Evolutionary conservation across 2,113 vertebrate genomes (phyloP).

Genomic region (Chionodraco myersi): DNA sequence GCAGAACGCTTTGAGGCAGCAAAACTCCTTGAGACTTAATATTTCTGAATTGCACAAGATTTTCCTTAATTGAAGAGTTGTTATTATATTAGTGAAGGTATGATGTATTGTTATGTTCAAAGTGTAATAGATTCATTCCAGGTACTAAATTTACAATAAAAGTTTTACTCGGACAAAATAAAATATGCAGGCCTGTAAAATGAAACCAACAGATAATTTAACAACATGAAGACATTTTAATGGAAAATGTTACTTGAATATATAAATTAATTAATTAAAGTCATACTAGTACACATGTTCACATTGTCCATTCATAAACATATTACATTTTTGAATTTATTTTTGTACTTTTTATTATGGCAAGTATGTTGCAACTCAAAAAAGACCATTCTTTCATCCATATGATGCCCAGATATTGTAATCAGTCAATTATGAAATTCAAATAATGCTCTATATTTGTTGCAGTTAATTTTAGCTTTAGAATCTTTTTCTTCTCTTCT

Average conservation of each 20-base stretch:
- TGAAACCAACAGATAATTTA: background rate
- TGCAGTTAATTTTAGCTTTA: background rate
- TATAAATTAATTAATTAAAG: background rate
- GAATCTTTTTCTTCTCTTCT: background rate
- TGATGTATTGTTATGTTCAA: slow-evolving; percentile 15
- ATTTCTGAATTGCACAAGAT: no score
- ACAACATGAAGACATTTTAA: background rate
- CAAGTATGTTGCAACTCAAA: no score
- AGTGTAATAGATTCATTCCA: background rate
- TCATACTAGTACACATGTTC: no score
- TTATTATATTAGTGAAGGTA: slow-evolving; percentile 7
- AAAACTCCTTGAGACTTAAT: no score
- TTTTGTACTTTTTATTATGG: no score
- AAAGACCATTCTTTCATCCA: no score
- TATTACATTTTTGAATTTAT: no score
- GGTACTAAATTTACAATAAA: background rate
- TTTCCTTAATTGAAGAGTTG: background rate
- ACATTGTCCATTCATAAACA: no score
- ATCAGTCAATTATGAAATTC: background rate
- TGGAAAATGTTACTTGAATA: background rate
- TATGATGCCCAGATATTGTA: background rate
- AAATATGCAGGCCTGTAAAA: background rate
- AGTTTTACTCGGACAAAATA: background rate
- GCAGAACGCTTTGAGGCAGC: slow-evolving; percentile 2
- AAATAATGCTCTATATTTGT: background rate